These are phyloP conservation scores for Dynastes tityus DNA, from an alignment of 2,888 invertebrate species.

Conservation along the genomic window DNA sequence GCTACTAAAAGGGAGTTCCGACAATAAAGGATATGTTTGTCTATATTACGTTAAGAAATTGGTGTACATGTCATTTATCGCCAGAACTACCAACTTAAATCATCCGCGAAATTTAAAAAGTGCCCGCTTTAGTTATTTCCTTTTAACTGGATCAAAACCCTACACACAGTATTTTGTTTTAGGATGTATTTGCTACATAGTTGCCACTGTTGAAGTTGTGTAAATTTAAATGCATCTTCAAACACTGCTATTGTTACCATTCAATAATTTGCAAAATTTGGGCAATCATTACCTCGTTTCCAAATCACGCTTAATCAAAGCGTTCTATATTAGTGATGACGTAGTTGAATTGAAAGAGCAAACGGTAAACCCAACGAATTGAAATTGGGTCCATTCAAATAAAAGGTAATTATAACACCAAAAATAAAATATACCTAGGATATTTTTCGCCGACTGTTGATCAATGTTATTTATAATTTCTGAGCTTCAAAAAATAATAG, in stretches of 20 bases:
- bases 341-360: neutral
- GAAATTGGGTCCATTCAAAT: slow-evolving; percentile 45
- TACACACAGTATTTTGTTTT: too few relatives aligned
- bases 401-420: slow-evolving; percentile 39
- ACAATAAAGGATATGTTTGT: too few relatives aligned
- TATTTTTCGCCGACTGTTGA: slow-evolving; percentile 25
- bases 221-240: too few relatives aligned
- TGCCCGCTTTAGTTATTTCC: too few relatives aligned
- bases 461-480: neutral
- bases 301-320: slow-evolving; percentile 24
- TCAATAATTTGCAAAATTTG: neutral
- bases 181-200: too few relatives aligned
- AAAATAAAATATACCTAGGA: slow-evolving; percentile 23
- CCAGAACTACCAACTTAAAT: too few relatives aligned
- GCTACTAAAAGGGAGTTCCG: too few relatives aligned
- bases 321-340: slow-evolving; percentile 5
- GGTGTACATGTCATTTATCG: too few relatives aligned
- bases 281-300: slow-evolving; percentile 30
- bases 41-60: too few relatives aligned
- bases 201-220: too few relatives aligned
- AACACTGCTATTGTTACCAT: neutral
- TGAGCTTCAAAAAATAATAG: neutral
- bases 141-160: too few relatives aligned
- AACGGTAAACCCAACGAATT: slow-evolving; percentile 41
- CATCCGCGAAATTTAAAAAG: too few relatives aligned